These are phyloP conservation scores for Pampusana beccarii DNA, from an alignment of 2,113 vertebrate species.

Conservation along the genomic window DNA sequence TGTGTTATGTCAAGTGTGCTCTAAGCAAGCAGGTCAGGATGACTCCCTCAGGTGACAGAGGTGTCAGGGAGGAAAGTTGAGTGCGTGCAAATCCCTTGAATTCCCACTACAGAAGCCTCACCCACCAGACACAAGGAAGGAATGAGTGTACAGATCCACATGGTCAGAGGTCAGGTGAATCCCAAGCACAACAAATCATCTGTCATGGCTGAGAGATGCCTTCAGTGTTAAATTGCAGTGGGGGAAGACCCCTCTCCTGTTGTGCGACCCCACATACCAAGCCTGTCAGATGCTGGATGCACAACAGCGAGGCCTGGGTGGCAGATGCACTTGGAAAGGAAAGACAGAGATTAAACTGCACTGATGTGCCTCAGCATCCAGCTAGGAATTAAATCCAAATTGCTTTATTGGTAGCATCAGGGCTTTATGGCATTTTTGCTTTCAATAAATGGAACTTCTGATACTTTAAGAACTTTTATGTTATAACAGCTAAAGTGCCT, in stretches of 20 bases:
- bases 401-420: not conserved
- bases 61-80: not conserved
- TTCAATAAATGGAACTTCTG: not conserved
- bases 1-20: not conserved
- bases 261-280: not conserved
- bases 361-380: no score
- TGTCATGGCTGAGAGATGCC: not conserved
- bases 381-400: not conserved
- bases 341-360: no score
- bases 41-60: not conserved
- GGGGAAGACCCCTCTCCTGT: not conserved
- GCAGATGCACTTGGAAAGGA: not conserved
- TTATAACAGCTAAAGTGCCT: not conserved
- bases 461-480: not conserved
- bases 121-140: not conserved
- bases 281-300: rapidly evolving
- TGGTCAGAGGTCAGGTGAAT: not conserved
- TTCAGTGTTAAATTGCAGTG: not conserved
- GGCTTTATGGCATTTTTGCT: not conserved
- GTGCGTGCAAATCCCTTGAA: not conserved
- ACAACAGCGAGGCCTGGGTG: not conserved
- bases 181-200: not conserved
- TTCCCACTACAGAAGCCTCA: not conserved
- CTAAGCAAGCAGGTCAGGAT: not conserved
- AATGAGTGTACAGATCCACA: not conserved